Evolutionary conservation across 2,888 invertebrate genomes (phyloP), one percentile per base, ranked within the genome.

Genomic region (Drosophila dives): DNA sequence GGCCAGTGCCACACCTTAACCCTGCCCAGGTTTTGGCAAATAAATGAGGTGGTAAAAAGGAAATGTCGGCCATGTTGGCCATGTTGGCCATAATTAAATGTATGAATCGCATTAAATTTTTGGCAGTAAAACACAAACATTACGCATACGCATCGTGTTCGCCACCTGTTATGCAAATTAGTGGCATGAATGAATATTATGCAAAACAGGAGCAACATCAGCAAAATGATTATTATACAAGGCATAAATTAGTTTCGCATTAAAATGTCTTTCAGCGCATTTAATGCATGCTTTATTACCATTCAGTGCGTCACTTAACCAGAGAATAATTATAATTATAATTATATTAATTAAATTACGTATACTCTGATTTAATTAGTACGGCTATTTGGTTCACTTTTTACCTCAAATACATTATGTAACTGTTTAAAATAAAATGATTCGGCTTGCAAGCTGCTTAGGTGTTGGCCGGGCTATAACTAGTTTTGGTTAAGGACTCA

Each of bases 301-400:
- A 45, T 50, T 59, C 54, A 38, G 54, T 29, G 29, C 15, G 20
- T 26, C 62, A 34, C 73, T 54, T 68, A 40, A 45, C 0, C 29
- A 5, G 5, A 6, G 1, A 51, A 42, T 54, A 56, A 66, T 50
- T 59, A 64, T 56, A 72, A 77, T 77, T 36, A 56, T 65, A 42
- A 55, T 64, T 63, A 64, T 50, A 73, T 72, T 80, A 67, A 71
- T 53, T 60, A 32, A 81, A 74, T 76, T 70, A 62, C 64, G 59
- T 68, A 65, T 65, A 34, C 34, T 79, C 60, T 79, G 75, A 77
- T 80, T 77, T 73, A 70, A 75, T 77, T 83, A 63, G 55, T 33
- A 64, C 33, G 15, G 26, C 29, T 50, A n/a, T 55, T 20, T 20
- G 55, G 36, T 45, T 26, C 34, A 40, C 11, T n/a, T 42, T 6